phyloP scores from a whole-genome alignment of 37 sponge, comb jelly and placozoan genomes.

The Ianthella basta region DNA sequence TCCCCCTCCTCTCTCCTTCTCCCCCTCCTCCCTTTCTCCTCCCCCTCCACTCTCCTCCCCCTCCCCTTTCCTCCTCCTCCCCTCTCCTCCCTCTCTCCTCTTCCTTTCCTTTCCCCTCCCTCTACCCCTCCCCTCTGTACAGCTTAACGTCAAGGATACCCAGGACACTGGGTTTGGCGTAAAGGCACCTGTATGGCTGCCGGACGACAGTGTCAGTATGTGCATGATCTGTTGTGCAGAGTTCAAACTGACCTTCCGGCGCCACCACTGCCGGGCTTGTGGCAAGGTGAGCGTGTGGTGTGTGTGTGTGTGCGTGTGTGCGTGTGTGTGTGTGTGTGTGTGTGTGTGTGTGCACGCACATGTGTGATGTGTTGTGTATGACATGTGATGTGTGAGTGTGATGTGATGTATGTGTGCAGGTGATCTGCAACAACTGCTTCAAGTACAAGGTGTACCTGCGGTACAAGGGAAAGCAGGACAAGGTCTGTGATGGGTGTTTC shows the following conservation, averaged over 20 bases:
- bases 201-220: constrained; percentile 91
- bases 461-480: constrained; percentile 66
- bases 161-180: constrained; percentile 48
- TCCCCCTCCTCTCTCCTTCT: neutral
- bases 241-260: constrained; percentile 85
- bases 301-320: neutral
- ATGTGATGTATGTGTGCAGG: constrained; percentile 41
- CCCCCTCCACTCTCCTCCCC: neutral
- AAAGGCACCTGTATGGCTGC: constrained; percentile 92
- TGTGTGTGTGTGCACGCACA: neutral
- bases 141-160: neutral
- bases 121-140: neutral
- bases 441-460: constrained; percentile 71
- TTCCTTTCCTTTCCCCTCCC: neutral
- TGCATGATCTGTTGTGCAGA: constrained; percentile 83
- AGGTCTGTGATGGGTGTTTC: constrained; percentile 72
- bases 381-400: neutral
- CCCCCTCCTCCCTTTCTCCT: neutral
- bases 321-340: too few relatives aligned
- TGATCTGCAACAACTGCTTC: constrained; percentile 83
- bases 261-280: constrained; percentile 97
- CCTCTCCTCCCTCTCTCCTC: neutral
- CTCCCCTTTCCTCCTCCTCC: neutral
- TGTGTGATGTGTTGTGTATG: neutral
- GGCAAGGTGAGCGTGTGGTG: constrained; percentile 70